Base-by-base conservation (phyloP, 2,888 invertebrate genomes). In the Phaedon cochleariae region DNA sequence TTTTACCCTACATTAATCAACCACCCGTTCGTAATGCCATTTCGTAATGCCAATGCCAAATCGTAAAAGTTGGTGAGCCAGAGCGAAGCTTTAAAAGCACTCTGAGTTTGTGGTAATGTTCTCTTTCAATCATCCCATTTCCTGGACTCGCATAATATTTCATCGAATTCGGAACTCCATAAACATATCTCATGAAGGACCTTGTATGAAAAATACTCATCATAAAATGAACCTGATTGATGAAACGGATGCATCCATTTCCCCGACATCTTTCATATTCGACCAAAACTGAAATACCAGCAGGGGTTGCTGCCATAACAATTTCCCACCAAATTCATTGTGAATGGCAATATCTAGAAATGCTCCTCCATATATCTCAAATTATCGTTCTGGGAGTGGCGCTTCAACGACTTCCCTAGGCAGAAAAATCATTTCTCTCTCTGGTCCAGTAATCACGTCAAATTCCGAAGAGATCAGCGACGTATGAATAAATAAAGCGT, bases 401-500 rank as follows among this genome's bases (percentile, higher is more conserved):
- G 29, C 34, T 57, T 26, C 34, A 29, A 55, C 48, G 10, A 26
- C 29, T 45, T 45, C 46, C 26, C 52, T 51, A 31, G 41, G 41
- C 58, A 41, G 62, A 53, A 59, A 18, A 46, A 29, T 59, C 68
- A 65, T 71, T 68, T 67, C 61, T 61, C 65, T 72, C 71, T 73
- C 71, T 67, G 72, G 65, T 67, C 68, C 70, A 69, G 65, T 60
- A 67, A 65, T 54, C 68, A 63, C 62, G 67, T 68, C 70, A 65
- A 67, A 73, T 71, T 65, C 65, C 55, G 63, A 66, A 67, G 65
- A 70, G 68, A 71, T 72, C 68, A 57, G 48, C 21, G 59, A 58
- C 62, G 67, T 68, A 78, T 80, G 78, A 79, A 80, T 80, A 80
- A 78, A 80, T 77, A 78, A 77, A 41, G 76, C 76, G 73, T 75